Percentiles rank a stretch among this genome's conserved stretches.
phyloP scores from a whole-genome alignment of 2,113 vertebrate species.

The Oxyura jamaicensis region DNA sequence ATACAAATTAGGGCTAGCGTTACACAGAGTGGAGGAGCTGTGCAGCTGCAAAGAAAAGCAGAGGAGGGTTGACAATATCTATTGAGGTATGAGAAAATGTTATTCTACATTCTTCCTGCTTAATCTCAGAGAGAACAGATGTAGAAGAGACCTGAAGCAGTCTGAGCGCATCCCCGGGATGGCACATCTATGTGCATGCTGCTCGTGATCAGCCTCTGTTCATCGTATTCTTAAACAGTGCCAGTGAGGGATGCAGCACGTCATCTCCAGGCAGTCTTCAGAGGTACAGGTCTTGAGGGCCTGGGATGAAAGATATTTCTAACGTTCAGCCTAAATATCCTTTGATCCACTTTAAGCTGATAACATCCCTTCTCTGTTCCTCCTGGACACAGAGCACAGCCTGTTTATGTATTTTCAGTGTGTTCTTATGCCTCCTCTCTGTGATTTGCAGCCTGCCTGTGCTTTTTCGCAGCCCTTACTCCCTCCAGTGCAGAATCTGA shows the following conservation, averaged over 20 bases:
- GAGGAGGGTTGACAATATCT: not conserved
- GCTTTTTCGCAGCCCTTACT: not conserved
- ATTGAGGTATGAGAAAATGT: not conserved
- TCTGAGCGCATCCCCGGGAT: not conserved
- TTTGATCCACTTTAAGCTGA: slow-evolving; percentile 52
- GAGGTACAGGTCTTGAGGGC: not conserved
- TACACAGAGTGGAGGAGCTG: not conserved
- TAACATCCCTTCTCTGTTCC: slow-evolving; percentile 42
- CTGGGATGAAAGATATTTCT: not conserved
- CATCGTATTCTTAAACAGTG: not conserved
- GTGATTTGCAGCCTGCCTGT: not conserved
- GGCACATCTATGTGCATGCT: not conserved
- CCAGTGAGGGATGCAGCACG: not conserved
- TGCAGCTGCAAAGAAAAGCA: slow-evolving; percentile 42
- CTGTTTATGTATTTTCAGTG: not conserved
- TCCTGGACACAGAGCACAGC: not conserved
- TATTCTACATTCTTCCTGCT: not conserved
- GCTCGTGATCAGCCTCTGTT: not conserved
- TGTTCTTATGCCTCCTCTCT: not conserved
- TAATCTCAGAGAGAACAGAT: not conserved
- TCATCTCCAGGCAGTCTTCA: not conserved
- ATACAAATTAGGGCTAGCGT: not conserved
- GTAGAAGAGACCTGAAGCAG: slow-evolving; percentile 22
- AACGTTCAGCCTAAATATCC: slow-evolving; percentile 28
- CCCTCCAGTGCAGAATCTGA: not conserved